Evolutionary conservation across 2,797 vertebrate genomes (phyloP).

Genomic region (Trichosurus vulpecula): DNA sequence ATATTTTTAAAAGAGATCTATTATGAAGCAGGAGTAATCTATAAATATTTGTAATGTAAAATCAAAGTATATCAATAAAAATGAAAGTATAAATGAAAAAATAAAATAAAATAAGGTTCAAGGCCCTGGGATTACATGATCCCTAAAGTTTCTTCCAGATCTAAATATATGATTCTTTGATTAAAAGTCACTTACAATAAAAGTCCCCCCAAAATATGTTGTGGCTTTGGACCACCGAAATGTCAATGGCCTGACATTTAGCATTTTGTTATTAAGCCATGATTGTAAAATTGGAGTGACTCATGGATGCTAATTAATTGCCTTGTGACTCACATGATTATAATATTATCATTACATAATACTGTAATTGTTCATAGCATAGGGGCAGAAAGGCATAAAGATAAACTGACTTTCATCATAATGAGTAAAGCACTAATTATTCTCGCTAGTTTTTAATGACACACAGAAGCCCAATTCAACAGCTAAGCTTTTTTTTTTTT

Average conservation of each 20-base stretch:
- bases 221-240: constrained; percentile 33
- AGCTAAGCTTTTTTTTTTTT: constrained; percentile 67
- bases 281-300: constrained; percentile 44
- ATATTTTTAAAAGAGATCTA: too few relatives aligned
- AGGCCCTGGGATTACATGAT: not conserved
- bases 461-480: constrained; percentile 66
- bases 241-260: constrained; percentile 49
- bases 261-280: constrained; percentile 61
- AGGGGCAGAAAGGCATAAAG: constrained; percentile 28
- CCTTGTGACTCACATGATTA: constrained; percentile 13
- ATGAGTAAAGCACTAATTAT: constrained; percentile 68
- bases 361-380: not conserved
- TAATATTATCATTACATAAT: constrained; percentile 11
- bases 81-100: too few relatives aligned
- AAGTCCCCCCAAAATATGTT: constrained; percentile 33
- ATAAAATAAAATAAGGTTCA: not conserved
- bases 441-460: constrained; percentile 78
- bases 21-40: too few relatives aligned
- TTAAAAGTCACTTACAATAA: not conserved
- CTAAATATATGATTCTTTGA: not conserved
- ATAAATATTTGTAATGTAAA: too few relatives aligned
- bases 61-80: too few relatives aligned
- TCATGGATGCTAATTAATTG: not conserved
- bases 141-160: not conserved
- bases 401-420: constrained; percentile 62